phyloP scores from a whole-genome alignment of 2,888 invertebrate species.

The Ochlodes sylvanus region DNA sequence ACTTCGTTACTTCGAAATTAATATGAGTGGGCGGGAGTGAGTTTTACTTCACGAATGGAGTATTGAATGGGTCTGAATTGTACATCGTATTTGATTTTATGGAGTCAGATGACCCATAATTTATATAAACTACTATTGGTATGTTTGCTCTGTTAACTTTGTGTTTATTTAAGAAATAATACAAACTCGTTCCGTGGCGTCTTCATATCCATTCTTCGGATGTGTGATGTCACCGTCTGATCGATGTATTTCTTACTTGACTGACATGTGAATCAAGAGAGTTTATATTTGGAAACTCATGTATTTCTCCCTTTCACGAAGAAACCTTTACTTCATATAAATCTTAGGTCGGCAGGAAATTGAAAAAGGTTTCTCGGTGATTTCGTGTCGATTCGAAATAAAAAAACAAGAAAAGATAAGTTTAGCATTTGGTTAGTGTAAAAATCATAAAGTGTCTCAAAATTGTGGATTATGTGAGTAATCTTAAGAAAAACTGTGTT shows the following conservation, averaged over 20 bases:
- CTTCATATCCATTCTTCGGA: constrained; percentile 20
- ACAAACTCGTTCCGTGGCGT: not conserved
- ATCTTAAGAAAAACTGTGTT: too few species aligned
- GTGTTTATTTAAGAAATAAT: constrained; percentile 20
- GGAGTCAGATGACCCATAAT: constrained; percentile 28
- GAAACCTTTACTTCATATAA: constrained; percentile 18
- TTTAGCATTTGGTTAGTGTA: too few species aligned
- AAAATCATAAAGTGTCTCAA: too few species aligned
- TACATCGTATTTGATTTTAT: constrained; percentile 31
- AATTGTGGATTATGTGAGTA: too few species aligned
- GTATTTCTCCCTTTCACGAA: constrained; percentile 30
- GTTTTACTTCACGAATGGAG: constrained; percentile 14
- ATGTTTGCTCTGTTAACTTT: constrained; percentile 12
- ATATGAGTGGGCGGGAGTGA: constrained; percentile 63
- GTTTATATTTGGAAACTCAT: constrained; percentile 41
- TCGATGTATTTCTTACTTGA: constrained; percentile 43
- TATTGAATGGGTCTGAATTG: constrained; percentile 22
- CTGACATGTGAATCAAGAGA: constrained; percentile 45
- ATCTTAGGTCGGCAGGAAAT: constrained; percentile 3
- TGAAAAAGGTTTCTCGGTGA: not conserved
- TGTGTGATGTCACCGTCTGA: constrained; percentile 40
- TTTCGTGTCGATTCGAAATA: not conserved
- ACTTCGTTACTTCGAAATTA: constrained; percentile 64
- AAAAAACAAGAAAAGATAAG: too few species aligned
- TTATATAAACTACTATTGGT: constrained; percentile 20